These are phyloP conservation scores for Harpegnathos saltator DNA, from an alignment of 1,140 invertebrate genomes.

Conservation along the genomic window DNA sequence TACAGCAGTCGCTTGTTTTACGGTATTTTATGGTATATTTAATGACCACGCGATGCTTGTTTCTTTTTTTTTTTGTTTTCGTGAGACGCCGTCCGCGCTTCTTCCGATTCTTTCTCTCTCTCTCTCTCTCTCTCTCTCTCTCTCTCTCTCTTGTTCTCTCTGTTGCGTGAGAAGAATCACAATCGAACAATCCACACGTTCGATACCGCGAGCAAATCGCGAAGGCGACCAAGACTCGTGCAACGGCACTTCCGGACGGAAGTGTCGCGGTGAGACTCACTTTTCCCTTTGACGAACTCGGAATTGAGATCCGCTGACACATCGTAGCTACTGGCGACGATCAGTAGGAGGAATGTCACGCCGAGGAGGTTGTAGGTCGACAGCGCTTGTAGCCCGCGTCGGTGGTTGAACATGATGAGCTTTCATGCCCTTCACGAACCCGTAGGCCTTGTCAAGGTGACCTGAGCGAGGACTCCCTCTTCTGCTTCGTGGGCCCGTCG, in stretches of 20 bases:
- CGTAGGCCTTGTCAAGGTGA: slow-evolving; percentile 79
- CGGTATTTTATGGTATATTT: too few relatives aligned
- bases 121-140: too few relatives aligned
- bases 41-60: not conserved
- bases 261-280: slow-evolving; percentile 79
- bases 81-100: not conserved
- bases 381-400: slow-evolving; percentile 80
- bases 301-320: slow-evolving; percentile 84
- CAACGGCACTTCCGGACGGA: not conserved
- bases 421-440: slow-evolving; percentile 83
- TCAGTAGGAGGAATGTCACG: slow-evolving; percentile 77
- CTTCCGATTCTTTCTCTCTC: not conserved
- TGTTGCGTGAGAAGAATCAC: not conserved
- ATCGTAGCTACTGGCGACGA: slow-evolving; percentile 79
- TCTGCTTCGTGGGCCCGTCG: slow-evolving; percentile 70
- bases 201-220: too few relatives aligned
- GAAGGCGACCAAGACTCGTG: not conserved
- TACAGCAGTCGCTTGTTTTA: too few relatives aligned
- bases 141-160: too few relatives aligned
- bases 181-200: slow-evolving; percentile 31
- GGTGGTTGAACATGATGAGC: slow-evolving; percentile 83
- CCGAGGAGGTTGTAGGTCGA: slow-evolving; percentile 78
- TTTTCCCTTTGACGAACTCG: slow-evolving; percentile 87
- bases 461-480: slow-evolving; percentile 67
- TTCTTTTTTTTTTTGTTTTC: not conserved